A percentile compares a stretch with the other conserved stretches of the same genome.
Evolutionary conservation across 92 coral and sea anemone species (phyloP).

Genomic region (Phenganax subtilis): DNA sequence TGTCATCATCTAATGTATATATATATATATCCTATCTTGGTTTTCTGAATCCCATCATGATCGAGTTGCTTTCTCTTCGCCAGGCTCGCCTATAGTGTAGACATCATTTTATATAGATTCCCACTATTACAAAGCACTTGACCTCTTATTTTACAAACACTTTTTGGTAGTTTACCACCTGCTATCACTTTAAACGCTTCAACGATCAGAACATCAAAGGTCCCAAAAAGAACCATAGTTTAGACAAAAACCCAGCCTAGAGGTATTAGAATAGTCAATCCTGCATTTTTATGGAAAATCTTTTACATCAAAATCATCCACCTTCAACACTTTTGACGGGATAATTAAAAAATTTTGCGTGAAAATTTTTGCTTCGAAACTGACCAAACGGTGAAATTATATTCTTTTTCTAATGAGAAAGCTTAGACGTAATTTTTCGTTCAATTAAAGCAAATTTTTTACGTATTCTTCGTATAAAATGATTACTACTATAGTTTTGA

Average conservation of each 20-base stretch:
- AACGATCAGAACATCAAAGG: neutral
- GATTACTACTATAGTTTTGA: no score
- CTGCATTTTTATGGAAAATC: neutral
- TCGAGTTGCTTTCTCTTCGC: no score
- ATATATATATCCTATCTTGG: no score
- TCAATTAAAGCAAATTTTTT: neutral
- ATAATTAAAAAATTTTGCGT: neutral
- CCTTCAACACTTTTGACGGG: neutral
- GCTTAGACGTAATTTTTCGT: neutral
- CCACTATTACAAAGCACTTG: neutral
- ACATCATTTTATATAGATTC: neutral
- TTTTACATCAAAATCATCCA: neutral
- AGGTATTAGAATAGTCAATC: neutral
- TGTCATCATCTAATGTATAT: no score
- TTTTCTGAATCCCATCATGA: no score
- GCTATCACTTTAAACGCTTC: conserved; percentile 6
- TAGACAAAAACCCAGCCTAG: neutral
- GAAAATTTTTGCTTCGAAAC: neutral
- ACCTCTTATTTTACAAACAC: neutral
- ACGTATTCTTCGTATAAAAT: neutral
- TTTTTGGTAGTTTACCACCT: conserved; percentile 12
- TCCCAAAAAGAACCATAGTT: conserved; percentile 10
- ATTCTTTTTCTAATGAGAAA: conserved; percentile 7
- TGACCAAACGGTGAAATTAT: neutral
- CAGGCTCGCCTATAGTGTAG: neutral